Evolutionary conservation across 2,113 vertebrate genomes (phyloP).

Genomic region (Boulengeromyrus knoepffleri): DNA sequence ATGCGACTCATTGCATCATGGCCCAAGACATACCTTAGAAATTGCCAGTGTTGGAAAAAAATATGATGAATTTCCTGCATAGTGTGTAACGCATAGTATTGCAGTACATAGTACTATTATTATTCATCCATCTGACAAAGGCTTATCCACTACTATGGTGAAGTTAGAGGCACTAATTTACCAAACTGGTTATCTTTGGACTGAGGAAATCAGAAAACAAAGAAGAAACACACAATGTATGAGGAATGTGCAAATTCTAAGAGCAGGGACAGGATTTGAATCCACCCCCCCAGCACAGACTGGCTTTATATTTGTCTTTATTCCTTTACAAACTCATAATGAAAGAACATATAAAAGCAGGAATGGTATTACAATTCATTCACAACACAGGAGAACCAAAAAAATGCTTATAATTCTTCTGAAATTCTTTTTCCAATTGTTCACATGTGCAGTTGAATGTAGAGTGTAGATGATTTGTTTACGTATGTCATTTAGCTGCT

Average conservation of each 20-base stretch:
- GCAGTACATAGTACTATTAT: neutral
- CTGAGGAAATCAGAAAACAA: neutral
- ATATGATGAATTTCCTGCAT: neutral
- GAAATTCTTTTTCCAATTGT: neutral
- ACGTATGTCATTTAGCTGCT: too few relatives aligned
- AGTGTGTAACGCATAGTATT: neutral
- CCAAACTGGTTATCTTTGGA: neutral
- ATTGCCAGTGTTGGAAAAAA: neutral
- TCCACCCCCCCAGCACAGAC: neutral
- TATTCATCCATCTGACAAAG: neutral
- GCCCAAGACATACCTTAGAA: slow-evolving; percentile 74
- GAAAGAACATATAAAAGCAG: neutral
- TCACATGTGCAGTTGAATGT: too few relatives aligned
- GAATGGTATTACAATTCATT: neutral
- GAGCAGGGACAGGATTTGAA: neutral
- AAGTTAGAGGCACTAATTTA: neutral
- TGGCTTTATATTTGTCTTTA: neutral
- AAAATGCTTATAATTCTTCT: neutral
- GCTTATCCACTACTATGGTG: neutral
- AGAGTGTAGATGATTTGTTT: too few relatives aligned
- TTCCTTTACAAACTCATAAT: neutral
- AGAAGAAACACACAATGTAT: neutral
- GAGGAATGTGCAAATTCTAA: neutral
- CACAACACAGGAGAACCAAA: neutral
- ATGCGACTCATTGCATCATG: slow-evolving; percentile 63